phyloP scores from a whole-genome alignment of 2,113 vertebrate genomes.

The Pagrus major region DNA sequence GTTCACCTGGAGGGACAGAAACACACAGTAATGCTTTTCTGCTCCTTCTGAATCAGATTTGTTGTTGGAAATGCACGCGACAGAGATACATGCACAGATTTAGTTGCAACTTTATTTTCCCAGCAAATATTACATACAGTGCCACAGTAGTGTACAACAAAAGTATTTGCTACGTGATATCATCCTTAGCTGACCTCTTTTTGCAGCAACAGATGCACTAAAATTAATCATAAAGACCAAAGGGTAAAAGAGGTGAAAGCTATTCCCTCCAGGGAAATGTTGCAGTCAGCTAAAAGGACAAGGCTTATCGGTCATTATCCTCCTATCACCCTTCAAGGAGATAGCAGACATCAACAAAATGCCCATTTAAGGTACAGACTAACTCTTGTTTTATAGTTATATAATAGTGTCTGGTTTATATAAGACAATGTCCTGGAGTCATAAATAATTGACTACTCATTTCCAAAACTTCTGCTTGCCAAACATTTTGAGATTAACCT shows the following conservation, averaged over 20 bases:
- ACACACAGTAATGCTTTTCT: background rate
- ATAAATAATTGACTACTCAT: background rate
- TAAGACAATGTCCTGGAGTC: background rate
- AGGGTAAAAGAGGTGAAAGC: background rate
- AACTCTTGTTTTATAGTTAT: background rate
- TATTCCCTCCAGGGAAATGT: background rate
- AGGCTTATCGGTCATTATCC: background rate
- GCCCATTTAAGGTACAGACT: background rate
- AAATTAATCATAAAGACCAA: background rate
- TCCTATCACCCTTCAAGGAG: conserved; percentile 9
- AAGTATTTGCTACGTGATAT: background rate
- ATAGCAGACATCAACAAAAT: conserved; percentile 21
- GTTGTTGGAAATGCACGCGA: too few relatives aligned
- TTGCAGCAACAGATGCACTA: background rate
- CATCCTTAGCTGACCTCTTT: background rate
- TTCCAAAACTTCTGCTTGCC: background rate
- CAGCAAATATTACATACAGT: background rate
- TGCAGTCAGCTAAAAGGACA: background rate
- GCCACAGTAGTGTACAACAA: too few relatives aligned
- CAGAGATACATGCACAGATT: background rate
- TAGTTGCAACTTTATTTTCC: background rate
- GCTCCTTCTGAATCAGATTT: background rate
- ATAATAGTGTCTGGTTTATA: background rate
- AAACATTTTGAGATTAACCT: background rate
- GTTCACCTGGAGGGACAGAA: conserved; percentile 82